Evolutionary conservation across 2,113 vertebrate genomes (phyloP).

Genomic region (Protomyctophum bolini): DNA sequence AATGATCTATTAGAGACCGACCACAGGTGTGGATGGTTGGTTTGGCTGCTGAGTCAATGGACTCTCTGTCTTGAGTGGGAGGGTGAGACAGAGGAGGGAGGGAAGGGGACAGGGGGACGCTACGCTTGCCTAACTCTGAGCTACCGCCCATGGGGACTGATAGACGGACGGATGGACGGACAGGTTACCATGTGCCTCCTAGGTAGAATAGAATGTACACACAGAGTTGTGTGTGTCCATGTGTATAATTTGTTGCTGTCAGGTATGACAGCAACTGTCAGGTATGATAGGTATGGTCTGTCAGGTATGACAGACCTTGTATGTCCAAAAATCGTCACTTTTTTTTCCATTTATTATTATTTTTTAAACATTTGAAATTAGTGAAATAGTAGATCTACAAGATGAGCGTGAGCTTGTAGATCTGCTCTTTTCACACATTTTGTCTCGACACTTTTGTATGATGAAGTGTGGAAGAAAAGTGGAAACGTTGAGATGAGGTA

Average conservation of each 20-base stretch:
- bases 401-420: too few species aligned
- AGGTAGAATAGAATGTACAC: slow-evolving; percentile 32
- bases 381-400: too few species aligned
- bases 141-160: slow-evolving; percentile 24
- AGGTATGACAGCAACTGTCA: too few species aligned
- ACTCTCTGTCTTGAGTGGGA: slow-evolving; percentile 58
- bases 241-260: neutral
- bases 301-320: too few species aligned
- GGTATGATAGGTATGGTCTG: too few species aligned
- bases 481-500: too few species aligned
- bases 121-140: slow-evolving; percentile 11
- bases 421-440: too few species aligned
- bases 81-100: neutral
- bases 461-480: too few species aligned
- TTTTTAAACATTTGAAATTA: too few species aligned
- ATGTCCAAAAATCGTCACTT: too few species aligned
- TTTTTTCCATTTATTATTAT: too few species aligned
- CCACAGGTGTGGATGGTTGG: slow-evolving; percentile 47
- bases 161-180: fast-evolving
- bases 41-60: slow-evolving; percentile 56
- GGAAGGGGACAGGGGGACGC: neutral
- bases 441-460: too few species aligned
- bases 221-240: neutral
- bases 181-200: slow-evolving; percentile 31
- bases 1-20: slow-evolving; percentile 26